Base-by-base conservation (phyloP, 2,888 invertebrate species). In the Cryptocephalus primarius region DNA sequence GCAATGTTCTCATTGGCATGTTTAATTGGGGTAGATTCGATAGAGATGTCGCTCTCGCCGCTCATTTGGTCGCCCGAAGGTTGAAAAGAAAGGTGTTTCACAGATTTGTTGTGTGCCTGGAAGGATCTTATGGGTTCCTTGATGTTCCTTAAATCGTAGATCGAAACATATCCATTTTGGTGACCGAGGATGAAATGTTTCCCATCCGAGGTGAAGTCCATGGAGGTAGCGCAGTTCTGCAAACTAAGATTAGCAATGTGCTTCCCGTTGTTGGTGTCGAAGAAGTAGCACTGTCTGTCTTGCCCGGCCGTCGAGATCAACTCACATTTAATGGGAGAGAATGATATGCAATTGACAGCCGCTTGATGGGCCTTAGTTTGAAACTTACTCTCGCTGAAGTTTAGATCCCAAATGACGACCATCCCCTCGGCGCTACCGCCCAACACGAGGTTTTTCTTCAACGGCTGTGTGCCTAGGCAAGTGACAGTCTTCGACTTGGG, bases 111-210 rank as follows among this genome's bases (percentile, higher is more conserved):
- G 52, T 79, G 77, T 1, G 74, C 75, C 54, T 70, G 68, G 32
- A 78, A 65, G 10, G 73, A 60, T 58, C 72, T 69, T 10, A 72
- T 61, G 0, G 77, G 74, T 47, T 64, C 67, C 32, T 69, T 68
- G 39, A 77, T 62, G 55, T 76, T 75, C 56, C 78, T 70, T 10
- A 76, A 67, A 62, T 80, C 79, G 64, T 77, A 79, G 4, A 77
- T 57, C 39, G 74, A 59, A 4, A 78, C 66, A 42, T 66, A 56
- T n/a, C 79, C 79, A 64, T 72, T 74, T 58, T 75, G 76, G 13
- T 75, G 72, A 10, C 75, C 78, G 39, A 78, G 67, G 8, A 74
- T 75, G n/a, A 78, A 71, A 57, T 71, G 71, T 52, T 72, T 73
- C 33, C 65, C 56, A 55, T 76, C 65, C 2, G 57, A 57, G 8